Evolutionary conservation across 2,888 invertebrate species (phyloP).

Genomic region (Pristionchus mayeri): DNA sequence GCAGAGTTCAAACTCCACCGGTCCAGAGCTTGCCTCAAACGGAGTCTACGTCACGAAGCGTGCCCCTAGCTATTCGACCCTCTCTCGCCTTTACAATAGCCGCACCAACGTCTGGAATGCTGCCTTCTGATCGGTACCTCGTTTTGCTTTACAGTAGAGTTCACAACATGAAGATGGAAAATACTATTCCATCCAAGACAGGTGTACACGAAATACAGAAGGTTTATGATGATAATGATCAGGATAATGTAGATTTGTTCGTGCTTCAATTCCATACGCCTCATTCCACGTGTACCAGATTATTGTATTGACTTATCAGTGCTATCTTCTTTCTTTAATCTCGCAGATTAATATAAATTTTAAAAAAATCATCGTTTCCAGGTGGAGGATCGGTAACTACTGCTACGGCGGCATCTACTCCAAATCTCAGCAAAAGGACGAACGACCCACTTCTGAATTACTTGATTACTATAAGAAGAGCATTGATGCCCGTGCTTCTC

Average conservation of each 20-base stretch:
- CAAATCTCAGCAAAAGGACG: conserved; percentile 47
- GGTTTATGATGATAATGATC: too few relatives aligned
- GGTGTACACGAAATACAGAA: too few relatives aligned
- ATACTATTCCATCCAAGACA: too few relatives aligned
- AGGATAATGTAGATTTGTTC: too few relatives aligned
- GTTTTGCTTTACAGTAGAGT: background rate
- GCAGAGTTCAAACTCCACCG: conserved; percentile 48
- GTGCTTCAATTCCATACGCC: too few relatives aligned
- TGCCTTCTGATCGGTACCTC: conserved; percentile 62
- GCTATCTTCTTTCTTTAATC: background rate
- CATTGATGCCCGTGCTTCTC: conserved; percentile 34
- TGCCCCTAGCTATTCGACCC: conserved; percentile 63
- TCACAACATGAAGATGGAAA: too few relatives aligned
- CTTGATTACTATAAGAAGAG: conserved; percentile 47
- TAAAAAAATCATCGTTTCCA: conserved; percentile 49
- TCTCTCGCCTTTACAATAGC: conserved; percentile 68
- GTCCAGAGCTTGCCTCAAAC: conserved; percentile 41
- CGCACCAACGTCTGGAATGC: conserved; percentile 66
- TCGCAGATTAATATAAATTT: background rate
- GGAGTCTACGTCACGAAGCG: conserved; percentile 55
- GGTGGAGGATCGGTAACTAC: conserved; percentile 65
- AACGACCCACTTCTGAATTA: conserved; percentile 37
- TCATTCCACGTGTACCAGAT: too few relatives aligned
- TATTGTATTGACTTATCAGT: too few relatives aligned
- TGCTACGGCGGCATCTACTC: conserved; percentile 64